Percentiles rank a stretch among this genome's conserved stretches.
phyloP scores from a whole-genome alignment of 1,140 invertebrate species.

The Lepidurus arcticus region DNA sequence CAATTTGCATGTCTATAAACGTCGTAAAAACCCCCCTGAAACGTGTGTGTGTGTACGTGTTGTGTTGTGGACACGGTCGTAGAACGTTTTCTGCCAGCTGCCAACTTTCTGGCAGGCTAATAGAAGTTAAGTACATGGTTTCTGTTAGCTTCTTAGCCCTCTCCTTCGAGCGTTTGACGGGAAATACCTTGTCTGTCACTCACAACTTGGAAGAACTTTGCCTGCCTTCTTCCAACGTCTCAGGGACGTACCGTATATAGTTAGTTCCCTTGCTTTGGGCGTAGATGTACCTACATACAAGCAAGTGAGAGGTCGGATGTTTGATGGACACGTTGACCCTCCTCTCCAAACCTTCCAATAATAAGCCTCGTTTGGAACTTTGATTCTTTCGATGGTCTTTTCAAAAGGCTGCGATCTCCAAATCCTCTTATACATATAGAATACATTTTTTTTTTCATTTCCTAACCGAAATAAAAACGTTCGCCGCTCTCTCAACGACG shows the following conservation, averaged over 20 bases:
- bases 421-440: not conserved
- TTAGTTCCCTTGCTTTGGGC: too few species aligned
- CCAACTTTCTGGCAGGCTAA: constrained; percentile 14
- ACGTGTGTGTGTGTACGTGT: constrained; percentile 11
- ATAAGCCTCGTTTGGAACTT: not conserved
- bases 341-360: constrained; percentile 19
- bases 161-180: not conserved
- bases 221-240: not conserved
- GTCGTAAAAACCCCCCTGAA: not conserved
- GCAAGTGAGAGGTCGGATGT: constrained; percentile 11
- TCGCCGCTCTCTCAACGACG: not conserved
- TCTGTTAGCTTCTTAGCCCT: constrained; percentile 10
- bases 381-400: not conserved
- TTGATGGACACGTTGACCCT: constrained; percentile 14
- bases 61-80: not conserved
- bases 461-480: too few species aligned
- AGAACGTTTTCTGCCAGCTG: constrained; percentile 12
- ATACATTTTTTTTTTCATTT: not conserved
- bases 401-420: not conserved
- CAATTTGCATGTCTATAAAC: constrained; percentile 18
- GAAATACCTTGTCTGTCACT: constrained; percentile 19
- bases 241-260: too few species aligned
- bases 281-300: not conserved
- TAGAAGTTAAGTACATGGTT: constrained; percentile 16
- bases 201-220: not conserved